Conservation (phyloP, 2,888 invertebrate species). For the Ochlodes sylvanus region DNA sequence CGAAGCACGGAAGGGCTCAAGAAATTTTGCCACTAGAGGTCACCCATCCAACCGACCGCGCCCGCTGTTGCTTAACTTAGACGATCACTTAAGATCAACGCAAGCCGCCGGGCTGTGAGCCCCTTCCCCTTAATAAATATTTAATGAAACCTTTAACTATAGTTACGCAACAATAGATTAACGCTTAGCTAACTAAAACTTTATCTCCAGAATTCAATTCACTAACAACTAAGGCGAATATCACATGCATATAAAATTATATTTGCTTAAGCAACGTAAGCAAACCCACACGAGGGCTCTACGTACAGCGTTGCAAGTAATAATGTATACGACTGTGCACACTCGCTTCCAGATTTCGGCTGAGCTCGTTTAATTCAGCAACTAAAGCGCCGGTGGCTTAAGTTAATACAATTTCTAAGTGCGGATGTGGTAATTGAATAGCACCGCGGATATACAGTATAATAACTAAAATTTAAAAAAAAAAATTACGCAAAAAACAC, state of each 20-base stretch:
- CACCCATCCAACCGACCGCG: no score
- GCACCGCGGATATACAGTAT: no score
- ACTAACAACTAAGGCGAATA: slow-evolving; percentile 11
- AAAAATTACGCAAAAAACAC: no score
- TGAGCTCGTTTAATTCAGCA: slow-evolving; percentile 9
- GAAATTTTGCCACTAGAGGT: no score
- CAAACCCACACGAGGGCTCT: slow-evolving; percentile 18
- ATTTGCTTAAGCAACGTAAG: slow-evolving; percentile 31
- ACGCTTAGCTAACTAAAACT: slow-evolving; percentile 5
- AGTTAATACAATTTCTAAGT: slow-evolving; percentile 5
- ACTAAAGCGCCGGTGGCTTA: not conserved
- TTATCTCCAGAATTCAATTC: slow-evolving; percentile 20
- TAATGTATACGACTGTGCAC: slow-evolving; percentile 18
- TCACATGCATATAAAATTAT: slow-evolving; percentile 33
- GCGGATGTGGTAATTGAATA: not conserved
- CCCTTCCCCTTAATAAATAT: no score
- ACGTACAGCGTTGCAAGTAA: slow-evolving; percentile 25
- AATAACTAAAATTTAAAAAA: no score
- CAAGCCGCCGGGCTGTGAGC: no score
- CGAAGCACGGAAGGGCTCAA: no score
- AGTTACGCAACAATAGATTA: not conserved
- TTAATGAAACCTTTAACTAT: not conserved
- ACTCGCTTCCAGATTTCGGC: slow-evolving; percentile 7
- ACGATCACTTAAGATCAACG: no score
- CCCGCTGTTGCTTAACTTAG: no score